Conservation (phyloP, 2,797 vertebrate genomes). For the Pipistrellus nathusii region DNA sequence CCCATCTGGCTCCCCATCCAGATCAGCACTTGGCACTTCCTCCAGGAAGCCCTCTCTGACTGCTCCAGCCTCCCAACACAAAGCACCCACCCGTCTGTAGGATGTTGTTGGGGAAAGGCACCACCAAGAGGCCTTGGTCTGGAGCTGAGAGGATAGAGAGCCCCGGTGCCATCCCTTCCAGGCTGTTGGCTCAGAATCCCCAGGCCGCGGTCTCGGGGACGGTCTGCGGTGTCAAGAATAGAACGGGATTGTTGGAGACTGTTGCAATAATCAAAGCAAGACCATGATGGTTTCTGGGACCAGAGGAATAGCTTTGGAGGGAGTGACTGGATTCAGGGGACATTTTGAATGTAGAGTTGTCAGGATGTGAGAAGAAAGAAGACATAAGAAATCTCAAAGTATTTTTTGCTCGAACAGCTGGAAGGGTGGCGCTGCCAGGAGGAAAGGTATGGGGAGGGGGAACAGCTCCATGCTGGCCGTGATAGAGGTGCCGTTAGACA, state of each 20-base stretch:
- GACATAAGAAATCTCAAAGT: neutral
- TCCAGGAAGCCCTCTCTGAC: slow-evolving; percentile 34
- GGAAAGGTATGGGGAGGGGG: neutral
- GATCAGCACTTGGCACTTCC: neutral
- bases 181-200: neutral
- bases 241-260: neutral
- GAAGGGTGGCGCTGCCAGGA: slow-evolving; percentile 7
- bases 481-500: neutral
- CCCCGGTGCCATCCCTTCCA: neutral
- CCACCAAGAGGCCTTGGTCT: neutral
- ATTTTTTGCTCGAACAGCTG: neutral
- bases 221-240: neutral
- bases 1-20: neutral
- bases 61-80: neutral
- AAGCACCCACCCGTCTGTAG: neutral
- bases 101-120: neutral
- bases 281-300: neutral
- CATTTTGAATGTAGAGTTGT: neutral
- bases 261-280: neutral
- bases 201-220: neutral
- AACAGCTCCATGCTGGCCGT: neutral
- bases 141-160: neutral
- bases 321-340: neutral
- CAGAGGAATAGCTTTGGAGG: neutral
- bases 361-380: neutral